Evolutionary conservation across 2,888 invertebrate species (phyloP).

Genomic region (Bembecia ichneumoniformis): DNA sequence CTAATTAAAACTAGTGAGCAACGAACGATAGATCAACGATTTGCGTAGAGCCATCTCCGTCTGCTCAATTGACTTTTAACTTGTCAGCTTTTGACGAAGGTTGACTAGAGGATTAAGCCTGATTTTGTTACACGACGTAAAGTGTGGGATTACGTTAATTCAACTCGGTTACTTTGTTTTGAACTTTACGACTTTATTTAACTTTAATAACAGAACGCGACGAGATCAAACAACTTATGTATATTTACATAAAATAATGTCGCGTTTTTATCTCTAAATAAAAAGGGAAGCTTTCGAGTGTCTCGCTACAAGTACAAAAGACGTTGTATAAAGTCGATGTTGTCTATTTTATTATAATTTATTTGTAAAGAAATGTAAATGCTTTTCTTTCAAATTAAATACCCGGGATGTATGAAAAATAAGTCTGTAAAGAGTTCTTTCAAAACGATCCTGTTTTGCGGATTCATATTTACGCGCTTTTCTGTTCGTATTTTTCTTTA

Average conservation of each 20-base stretch:
- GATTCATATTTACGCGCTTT: constrained; percentile 26
- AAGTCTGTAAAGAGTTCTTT: constrained; percentile 43
- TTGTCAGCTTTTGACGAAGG: constrained; percentile 31
- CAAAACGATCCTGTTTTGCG: constrained; percentile 38
- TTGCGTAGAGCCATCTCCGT: constrained; percentile 9
- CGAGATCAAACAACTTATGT: background rate
- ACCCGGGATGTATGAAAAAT: constrained; percentile 17
- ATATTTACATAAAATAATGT: too few relatives aligned
- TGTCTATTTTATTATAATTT: background rate
- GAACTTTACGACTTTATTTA: constrained; percentile 10
- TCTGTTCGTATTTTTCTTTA: constrained; percentile 38
- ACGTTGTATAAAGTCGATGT: too few relatives aligned
- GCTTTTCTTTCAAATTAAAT: background rate
- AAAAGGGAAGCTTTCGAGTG: too few relatives aligned
- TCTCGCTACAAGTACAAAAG: too few relatives aligned
- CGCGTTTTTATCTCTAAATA: too few relatives aligned
- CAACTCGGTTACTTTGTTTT: constrained; percentile 14
- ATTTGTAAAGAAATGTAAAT: background rate
- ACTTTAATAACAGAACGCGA: constrained; percentile 3
- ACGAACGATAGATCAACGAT: background rate
- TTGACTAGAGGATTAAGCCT: constrained; percentile 20
- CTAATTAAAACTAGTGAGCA: background rate
- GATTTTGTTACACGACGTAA: constrained; percentile 18
- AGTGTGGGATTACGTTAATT: constrained; percentile 19
- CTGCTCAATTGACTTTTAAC: constrained; percentile 26